Evolutionary conservation across 2,797 vertebrate species (phyloP), one percentile per base, ranked within the genome.

Genomic region (Onychomys leucogaster): DNA sequence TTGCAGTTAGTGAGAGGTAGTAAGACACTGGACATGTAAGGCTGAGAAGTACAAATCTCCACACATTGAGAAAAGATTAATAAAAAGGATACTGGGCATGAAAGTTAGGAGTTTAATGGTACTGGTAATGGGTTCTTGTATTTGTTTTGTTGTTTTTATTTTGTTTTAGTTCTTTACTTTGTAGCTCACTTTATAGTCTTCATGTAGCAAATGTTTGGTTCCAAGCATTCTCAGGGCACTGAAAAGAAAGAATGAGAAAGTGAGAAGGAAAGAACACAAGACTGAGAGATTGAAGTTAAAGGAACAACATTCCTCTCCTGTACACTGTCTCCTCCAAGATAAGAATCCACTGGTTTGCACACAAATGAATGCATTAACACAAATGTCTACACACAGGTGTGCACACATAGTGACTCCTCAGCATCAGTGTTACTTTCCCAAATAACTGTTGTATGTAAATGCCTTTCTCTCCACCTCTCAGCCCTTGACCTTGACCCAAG

Each of bases 41-140:
- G 3, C 52, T 77, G 16, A 25, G 32, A 65, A 91, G 57, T 57
- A 17, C 0, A 9, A 16, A 90, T 67, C 67, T 37, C 71, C 87
- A 83, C 88, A 61, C 46, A 55, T 91, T 69, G 34, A 46, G 59
- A 87, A 57, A 77, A 81, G 29, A 82, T 71, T 77, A 52, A 77
- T 43, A 65, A 71, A 61, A 80, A 41, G 80, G 27, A 8, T 34
- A 49, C 32, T 73, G 43, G 46, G 43, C 46, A 23, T 41, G 63
- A 83, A 59, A 76, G n/a, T 8, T 17, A 32, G 27, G 3, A 4
- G 19, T 16, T 55, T 87, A 14, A 11, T 46, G 41, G 1, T 29
- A 46, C 41, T 76, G 12, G 41, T 27, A 41, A 43, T 63, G 57
- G 57, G 13, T 61, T 41, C 25, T 83, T 4, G 17, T 41, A 25